A percentile compares a stretch with the other conserved stretches of the same genome.
Conservation (phyloP, 2,888 invertebrate species). For the Heteromurus nitidus region DNA sequence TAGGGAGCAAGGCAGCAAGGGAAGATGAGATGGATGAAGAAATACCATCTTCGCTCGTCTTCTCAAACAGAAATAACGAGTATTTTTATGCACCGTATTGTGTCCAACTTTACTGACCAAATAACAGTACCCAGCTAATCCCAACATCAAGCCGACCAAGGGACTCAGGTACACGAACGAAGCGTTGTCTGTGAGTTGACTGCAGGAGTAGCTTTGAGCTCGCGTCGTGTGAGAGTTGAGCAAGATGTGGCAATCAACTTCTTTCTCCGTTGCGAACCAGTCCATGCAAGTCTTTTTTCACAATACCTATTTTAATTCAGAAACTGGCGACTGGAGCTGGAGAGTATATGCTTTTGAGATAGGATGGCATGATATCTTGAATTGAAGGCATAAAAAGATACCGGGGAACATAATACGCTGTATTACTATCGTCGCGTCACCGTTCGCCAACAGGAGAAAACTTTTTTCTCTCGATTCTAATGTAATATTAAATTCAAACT, state of each 20-base stretch:
- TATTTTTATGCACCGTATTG: not conserved
- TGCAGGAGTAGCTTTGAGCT: too few relatives aligned
- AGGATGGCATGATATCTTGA: not conserved
- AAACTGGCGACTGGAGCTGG: constrained; percentile 40
- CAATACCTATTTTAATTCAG: constrained; percentile 5
- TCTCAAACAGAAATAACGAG: not conserved
- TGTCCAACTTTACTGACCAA: constrained; percentile 17
- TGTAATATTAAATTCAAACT: constrained; percentile 49
- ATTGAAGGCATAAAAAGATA: too few relatives aligned
- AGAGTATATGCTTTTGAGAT: constrained; percentile 11
- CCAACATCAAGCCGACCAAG: not conserved
- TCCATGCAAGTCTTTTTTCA: not conserved
- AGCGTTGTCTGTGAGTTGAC: not conserved
- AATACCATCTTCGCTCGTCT: too few relatives aligned
- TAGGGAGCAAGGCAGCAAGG: not conserved
- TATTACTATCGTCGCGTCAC: not conserved
- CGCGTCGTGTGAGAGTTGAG: too few relatives aligned
- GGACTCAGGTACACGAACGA: not conserved
- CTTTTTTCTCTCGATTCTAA: constrained; percentile 34
- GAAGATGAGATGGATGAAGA: not conserved
- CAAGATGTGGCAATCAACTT: constrained; percentile 47
- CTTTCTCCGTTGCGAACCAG: not conserved
- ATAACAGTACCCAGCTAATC: constrained; percentile 12
- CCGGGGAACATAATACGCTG: too few relatives aligned
- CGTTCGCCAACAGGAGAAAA: not conserved